Conservation (phyloP, 2,797 vertebrate species). For the Thripadectes ignobilis region DNA sequence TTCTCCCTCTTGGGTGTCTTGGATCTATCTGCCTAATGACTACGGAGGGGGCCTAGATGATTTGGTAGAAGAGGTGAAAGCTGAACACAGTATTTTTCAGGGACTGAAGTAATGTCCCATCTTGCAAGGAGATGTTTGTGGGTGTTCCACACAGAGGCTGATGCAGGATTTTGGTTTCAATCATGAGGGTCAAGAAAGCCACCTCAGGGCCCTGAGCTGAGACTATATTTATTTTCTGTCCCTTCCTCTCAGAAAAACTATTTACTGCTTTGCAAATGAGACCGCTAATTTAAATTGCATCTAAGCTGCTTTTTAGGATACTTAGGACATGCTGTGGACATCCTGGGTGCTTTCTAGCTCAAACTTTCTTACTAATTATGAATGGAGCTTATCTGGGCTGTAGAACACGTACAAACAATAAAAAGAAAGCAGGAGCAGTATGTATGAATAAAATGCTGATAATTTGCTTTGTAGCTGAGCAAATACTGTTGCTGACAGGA, state of each 20-base stretch:
- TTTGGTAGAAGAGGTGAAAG: background rate
- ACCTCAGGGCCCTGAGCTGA: background rate
- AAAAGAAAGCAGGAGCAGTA: background rate
- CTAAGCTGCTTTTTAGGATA: background rate
- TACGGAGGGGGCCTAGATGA: background rate
- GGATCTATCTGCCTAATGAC: accelerated
- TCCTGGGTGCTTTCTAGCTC: background rate
- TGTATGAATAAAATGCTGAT: background rate
- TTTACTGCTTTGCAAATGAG: background rate
- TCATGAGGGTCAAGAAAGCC: background rate
- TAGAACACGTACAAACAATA: background rate
- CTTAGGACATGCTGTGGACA: background rate
- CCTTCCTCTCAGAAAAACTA: background rate
- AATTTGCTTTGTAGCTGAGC: background rate
- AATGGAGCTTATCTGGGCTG: background rate
- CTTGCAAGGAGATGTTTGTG: background rate
- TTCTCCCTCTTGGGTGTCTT: accelerated
- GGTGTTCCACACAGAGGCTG: background rate
- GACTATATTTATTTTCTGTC: background rate
- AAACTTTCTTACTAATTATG: background rate
- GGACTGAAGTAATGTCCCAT: background rate
- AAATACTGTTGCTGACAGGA: background rate
- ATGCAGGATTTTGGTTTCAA: background rate
- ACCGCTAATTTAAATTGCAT: background rate
- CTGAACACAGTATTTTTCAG: background rate